A percentile compares a stretch with the other conserved stretches of the same genome.
Conservation (phyloP, 1,140 invertebrate genomes). For the Drosophila prosaltans region DNA sequence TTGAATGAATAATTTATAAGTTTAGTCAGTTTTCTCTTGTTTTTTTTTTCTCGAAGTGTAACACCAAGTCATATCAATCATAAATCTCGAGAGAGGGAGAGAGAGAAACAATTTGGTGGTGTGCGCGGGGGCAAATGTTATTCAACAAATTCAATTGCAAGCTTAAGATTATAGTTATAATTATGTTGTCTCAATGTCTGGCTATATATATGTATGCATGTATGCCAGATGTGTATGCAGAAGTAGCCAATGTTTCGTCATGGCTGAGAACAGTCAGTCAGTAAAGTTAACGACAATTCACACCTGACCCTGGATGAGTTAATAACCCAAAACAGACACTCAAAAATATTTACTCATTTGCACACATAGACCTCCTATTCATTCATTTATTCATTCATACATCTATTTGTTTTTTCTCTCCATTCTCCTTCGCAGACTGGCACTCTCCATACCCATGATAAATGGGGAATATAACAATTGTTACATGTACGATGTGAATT, state of each 20-base stretch:
- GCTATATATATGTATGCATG: not conserved
- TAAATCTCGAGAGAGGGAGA: too few relatives aligned
- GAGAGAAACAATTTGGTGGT: not conserved
- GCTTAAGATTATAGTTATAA: constrained; percentile 44
- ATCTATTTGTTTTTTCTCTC: constrained; percentile 1
- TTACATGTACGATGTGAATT: constrained; percentile 89
- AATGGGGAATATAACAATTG: constrained; percentile 86
- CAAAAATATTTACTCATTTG: constrained; percentile 2
- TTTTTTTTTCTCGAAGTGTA: too few relatives aligned
- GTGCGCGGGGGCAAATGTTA: not conserved
- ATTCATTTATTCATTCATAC: constrained; percentile 9
- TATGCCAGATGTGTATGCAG: constrained; percentile 12
- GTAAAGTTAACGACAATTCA: constrained; percentile 37
- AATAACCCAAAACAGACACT: constrained; percentile 35
- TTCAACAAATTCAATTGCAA: constrained; percentile 6
- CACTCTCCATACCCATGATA: constrained; percentile 86
- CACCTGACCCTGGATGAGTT: constrained; percentile 57
- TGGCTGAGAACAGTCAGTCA: constrained; percentile 42
- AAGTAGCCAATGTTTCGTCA: constrained; percentile 46
- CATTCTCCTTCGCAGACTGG: constrained; percentile 52
- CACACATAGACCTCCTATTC: not conserved
- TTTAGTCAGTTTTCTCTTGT: too few relatives aligned
- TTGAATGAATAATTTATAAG: too few relatives aligned
- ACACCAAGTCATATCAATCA: too few relatives aligned
- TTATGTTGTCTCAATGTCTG: constrained; percentile 49